Base-by-base conservation (phyloP, 2,113 vertebrate genomes). In the Myodes glareolus region DNA sequence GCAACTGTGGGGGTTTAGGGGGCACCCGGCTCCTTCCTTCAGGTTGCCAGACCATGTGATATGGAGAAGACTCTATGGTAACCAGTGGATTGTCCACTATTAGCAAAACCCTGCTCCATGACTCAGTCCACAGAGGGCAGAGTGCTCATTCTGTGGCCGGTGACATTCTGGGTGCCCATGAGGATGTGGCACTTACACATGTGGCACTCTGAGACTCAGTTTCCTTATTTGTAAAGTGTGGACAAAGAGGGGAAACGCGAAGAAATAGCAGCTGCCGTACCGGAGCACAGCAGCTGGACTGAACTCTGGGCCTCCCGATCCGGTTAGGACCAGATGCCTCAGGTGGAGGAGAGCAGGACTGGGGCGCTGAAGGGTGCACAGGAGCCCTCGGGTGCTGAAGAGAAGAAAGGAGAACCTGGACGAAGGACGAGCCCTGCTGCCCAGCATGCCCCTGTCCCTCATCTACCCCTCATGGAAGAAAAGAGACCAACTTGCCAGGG, bases 361-460 rank as follows among this genome's bases (percentile, higher is more conserved):
- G 90, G 93, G n/a, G 50, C 81, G 93, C 91, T 96, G 88, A 82
- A 1, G 82, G 55, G 12, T 82, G 76, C 11, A 1, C 27, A 94
- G 80, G 88, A 95, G 90, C 75, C 11, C 68, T 14, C 21, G 4
- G 36, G 39, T 12, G 7, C 29, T 8, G 9, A 10, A 39, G 42
- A 52, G 50, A 81, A 17, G 47, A 93, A 31, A 75, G 86, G 13
- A 2, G 1, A 86, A 8, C 36, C 33, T 10, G 65, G 47, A 58
- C 55, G 55, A 91, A 80, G 33, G 33, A 3, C 0, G 10, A 23
- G 45, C 17, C 36, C 68, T 9, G 16, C 33, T n/a, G 17, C 70
- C 70, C 70, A 36, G 7, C 33, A n/a, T 36, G 68, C 19, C 68
- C 31, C 7, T 3, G 17, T 72, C 17, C 70, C 70, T n/a, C 36